Conservation (phyloP, 2,797 vertebrate genomes). For the Poecilia picta region DNA sequence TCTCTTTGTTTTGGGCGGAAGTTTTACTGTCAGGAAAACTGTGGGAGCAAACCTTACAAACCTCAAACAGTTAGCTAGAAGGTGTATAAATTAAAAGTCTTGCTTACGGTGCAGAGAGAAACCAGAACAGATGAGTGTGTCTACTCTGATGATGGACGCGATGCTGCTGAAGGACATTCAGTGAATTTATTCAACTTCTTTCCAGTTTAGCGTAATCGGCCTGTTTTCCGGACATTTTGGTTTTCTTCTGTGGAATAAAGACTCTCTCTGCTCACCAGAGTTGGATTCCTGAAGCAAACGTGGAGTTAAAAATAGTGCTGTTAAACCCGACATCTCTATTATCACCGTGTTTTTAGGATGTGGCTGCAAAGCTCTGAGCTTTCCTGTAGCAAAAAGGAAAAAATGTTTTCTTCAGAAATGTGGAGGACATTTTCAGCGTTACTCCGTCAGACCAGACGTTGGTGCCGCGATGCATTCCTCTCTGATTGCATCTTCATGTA, state of each 20-base stretch:
- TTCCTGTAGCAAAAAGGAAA: not conserved
- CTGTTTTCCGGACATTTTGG: not conserved
- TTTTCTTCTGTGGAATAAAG: not conserved
- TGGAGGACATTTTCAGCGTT: not conserved
- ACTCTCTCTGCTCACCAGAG: not conserved
- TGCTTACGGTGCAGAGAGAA: too few species aligned
- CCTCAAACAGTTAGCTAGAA: too few species aligned
- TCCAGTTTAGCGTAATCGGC: not conserved
- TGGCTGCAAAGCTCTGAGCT: not conserved
- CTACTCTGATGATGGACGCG: too few species aligned
- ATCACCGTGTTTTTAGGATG: not conserved
- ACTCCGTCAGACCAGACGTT: not conserved
- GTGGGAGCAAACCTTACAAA: too few species aligned
- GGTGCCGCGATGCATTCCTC: not conserved
- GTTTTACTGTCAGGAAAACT: too few species aligned
- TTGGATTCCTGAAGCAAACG: not conserved
- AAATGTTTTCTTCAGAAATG: not conserved
- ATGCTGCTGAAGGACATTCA: too few species aligned
- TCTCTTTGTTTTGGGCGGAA: too few species aligned
- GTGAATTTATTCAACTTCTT: too few species aligned
- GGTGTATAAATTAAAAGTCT: too few species aligned
- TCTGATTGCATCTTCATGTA: not conserved
- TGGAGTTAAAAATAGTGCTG: not conserved
- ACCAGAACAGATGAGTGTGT: too few species aligned
- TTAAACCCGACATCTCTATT: not conserved